phyloP scores from a whole-genome alignment of 2,113 vertebrate genomes.

The Cyphomyrus discorhynchus region DNA sequence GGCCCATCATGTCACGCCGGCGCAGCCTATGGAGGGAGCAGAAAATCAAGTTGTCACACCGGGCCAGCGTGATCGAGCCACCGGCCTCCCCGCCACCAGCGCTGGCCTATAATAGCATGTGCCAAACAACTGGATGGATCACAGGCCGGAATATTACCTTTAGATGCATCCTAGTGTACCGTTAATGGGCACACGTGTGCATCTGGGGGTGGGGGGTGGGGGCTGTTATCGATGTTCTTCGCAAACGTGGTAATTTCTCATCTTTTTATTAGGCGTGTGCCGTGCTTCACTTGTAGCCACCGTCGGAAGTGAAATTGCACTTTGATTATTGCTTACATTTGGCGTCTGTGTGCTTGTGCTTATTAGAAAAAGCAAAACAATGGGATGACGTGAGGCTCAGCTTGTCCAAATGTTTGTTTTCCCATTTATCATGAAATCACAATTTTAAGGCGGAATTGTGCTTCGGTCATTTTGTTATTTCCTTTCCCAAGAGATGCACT shows the following conservation, averaged over 20 bases:
- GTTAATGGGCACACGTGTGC: constrained; percentile 58
- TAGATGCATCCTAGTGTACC: constrained; percentile 59
- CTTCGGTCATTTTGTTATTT: background rate
- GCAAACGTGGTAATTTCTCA: constrained; percentile 9
- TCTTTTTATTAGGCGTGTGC: background rate
- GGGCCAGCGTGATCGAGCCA: constrained; percentile 69
- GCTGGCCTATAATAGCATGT: constrained; percentile 82
- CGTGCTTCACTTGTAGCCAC: background rate
- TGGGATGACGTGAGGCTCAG: background rate
- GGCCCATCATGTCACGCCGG: constrained; percentile 82
- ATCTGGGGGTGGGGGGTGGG: background rate
- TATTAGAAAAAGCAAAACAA: background rate
- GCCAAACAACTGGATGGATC: constrained; percentile 75
- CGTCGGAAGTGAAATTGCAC: background rate
- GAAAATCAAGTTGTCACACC: constrained; percentile 92
- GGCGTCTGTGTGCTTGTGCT: background rate
- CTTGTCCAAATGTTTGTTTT: background rate
- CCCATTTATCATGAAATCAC: background rate
- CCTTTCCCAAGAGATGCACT: background rate
- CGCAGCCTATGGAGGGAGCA: constrained; percentile 77
- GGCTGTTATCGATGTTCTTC: background rate
- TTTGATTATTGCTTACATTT: background rate
- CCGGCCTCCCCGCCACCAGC: constrained; percentile 66
- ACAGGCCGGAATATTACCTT: constrained; percentile 29
- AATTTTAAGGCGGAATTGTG: background rate